Evolutionary conservation across 1,140 invertebrate species (phyloP).

Genomic region (Ceratitis capitata): DNA sequence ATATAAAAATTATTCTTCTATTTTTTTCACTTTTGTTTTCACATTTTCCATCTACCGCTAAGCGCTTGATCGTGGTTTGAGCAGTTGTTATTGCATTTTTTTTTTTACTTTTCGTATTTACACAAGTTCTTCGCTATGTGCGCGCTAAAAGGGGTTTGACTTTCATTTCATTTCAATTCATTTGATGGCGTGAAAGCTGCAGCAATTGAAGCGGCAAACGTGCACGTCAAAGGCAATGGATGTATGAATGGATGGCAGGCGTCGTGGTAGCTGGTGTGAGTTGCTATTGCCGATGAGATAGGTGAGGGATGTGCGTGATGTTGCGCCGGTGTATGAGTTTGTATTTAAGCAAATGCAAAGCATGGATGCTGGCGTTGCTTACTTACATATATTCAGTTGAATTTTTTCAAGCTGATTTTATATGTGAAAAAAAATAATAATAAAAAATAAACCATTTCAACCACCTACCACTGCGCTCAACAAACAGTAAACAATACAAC

Average conservation of each 20-base stretch:
- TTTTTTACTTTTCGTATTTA: not conserved
- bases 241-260: not conserved
- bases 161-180: constrained; percentile 13
- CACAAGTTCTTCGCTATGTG: not conserved
- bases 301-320: not conserved
- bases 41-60: not conserved
- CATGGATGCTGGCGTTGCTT: not conserved
- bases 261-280: not conserved
- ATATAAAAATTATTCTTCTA: not conserved
- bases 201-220: constrained; percentile 17
- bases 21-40: not conserved
- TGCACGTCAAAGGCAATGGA: not conserved
- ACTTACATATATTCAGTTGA: not conserved
- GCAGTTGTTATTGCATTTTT: not conserved
- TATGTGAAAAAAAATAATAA: not conserved
- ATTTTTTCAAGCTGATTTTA: not conserved
- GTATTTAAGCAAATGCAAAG: not conserved
- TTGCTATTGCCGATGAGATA: not conserved
- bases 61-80: not conserved
- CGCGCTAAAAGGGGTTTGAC: not conserved
- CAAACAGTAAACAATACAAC: not conserved
- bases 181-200: not conserved
- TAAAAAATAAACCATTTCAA: not conserved
- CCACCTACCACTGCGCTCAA: not conserved
- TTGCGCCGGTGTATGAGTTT: not conserved